Percentiles rank a stretch among this genome's conserved stretches.
phyloP scores from a whole-genome alignment of 2,888 invertebrate genomes.

The Lamellibrachia satsuma region DNA sequence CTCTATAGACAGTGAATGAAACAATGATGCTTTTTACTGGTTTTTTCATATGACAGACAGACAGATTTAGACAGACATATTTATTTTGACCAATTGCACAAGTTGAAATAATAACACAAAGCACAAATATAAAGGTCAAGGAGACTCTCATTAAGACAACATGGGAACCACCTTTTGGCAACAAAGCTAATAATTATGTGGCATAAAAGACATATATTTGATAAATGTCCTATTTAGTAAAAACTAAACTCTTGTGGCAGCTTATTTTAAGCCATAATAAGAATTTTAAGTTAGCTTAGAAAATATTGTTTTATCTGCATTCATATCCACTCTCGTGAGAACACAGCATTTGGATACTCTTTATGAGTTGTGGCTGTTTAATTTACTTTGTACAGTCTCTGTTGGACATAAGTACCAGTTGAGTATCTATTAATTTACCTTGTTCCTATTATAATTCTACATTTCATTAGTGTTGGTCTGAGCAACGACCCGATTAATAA shows the following conservation, averaged over 20 bases:
- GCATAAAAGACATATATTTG: no score
- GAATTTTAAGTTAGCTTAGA: neutral
- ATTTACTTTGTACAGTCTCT: neutral
- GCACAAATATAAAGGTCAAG: no score
- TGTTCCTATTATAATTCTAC: neutral
- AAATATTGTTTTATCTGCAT: neutral
- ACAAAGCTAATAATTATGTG: no score
- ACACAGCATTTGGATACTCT: neutral
- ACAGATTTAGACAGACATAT: no score
- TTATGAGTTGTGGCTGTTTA: neutral
- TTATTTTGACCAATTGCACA: no score
- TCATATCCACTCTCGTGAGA: neutral
- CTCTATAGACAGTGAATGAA: no score
- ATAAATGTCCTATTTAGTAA: neutral
- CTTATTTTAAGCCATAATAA: neutral
- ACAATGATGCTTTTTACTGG: no score
- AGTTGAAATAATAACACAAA: no score
- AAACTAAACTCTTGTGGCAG: neutral
- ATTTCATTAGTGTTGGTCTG: neutral
- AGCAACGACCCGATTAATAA: neutral
- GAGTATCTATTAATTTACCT: constrained; percentile 3
- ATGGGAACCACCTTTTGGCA: no score
- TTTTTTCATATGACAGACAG: no score
- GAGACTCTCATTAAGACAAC: no score
- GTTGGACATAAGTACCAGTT: neutral